phyloP scores from a whole-genome alignment of 1,140 invertebrate genomes.

The Monochamus saltuarius region DNA sequence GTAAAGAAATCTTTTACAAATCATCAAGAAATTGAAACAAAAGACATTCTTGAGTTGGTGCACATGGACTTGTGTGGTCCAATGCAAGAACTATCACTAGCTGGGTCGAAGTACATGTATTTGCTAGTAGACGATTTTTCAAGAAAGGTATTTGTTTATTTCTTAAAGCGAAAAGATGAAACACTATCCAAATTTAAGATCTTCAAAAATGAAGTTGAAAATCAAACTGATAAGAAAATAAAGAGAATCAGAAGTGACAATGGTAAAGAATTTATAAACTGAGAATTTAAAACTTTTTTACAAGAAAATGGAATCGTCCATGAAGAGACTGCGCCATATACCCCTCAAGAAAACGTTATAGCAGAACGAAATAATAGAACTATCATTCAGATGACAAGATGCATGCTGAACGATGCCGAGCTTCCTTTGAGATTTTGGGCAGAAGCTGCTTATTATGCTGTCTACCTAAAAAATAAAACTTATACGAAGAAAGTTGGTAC shows the following conservation, averaged over 20 bases:
- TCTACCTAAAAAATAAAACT: constrained; percentile 50
- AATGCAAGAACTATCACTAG: constrained; percentile 37
- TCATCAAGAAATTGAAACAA: no score
- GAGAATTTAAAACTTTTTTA: constrained; percentile 32
- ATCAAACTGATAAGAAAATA: constrained; percentile 39
- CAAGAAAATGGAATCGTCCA: constrained; percentile 29
- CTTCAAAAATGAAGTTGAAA: constrained; percentile 42
- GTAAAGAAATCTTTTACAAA: no score
- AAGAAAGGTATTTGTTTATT: constrained; percentile 44
- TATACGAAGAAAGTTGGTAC: neutral
- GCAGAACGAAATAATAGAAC: constrained; percentile 51
- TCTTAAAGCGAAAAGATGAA: constrained; percentile 51
- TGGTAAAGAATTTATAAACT: constrained; percentile 47
- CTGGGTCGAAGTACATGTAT: constrained; percentile 49
- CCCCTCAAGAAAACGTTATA: constrained; percentile 50
- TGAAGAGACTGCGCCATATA: constrained; percentile 35
- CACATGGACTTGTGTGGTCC: constrained; percentile 46
- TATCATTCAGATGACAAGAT: constrained; percentile 43
- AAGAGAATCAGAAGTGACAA: constrained; percentile 47
- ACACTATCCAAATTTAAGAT: constrained; percentile 43
- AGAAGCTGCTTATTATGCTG: constrained; percentile 50
- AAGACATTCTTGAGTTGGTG: constrained; percentile 14
- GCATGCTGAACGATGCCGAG: constrained; percentile 42
- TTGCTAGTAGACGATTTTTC: constrained; percentile 50
- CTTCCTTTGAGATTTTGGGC: constrained; percentile 47